phyloP scores from a whole-genome alignment of 2,113 vertebrate genomes.

The Megaceryle torquata region DNA sequence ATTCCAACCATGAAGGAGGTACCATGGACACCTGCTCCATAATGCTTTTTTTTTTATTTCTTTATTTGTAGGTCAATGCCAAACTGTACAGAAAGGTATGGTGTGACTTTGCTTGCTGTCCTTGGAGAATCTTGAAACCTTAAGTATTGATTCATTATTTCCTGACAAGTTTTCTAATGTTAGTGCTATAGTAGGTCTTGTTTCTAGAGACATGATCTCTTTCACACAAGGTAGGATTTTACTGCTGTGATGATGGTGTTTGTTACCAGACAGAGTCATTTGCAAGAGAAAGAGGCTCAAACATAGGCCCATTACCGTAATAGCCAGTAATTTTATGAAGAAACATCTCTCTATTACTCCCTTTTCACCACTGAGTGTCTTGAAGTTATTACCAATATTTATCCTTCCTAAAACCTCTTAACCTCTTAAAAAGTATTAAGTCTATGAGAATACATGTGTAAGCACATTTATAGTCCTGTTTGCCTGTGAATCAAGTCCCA shows the following conservation, averaged over 20 bases:
- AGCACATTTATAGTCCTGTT: not conserved
- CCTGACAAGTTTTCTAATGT: not conserved
- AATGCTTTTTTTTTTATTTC: not conserved
- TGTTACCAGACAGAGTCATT: not conserved
- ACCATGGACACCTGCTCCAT: accelerated
- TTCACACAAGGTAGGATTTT: not conserved
- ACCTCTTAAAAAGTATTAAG: not conserved
- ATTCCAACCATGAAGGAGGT: not conserved
- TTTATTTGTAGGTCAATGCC: slow-evolving; percentile 82
- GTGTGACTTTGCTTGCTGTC: not conserved
- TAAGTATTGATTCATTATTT: slow-evolving; percentile 28
- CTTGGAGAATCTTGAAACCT: not conserved
- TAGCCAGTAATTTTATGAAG: not conserved
- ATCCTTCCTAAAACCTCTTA: not conserved
- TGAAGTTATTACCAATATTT: not conserved
- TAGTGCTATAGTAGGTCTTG: not conserved
- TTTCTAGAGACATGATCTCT: not conserved
- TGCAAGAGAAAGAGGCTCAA: not conserved
- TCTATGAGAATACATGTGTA: not conserved
- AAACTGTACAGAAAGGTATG: slow-evolving; percentile 77
- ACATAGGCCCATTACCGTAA: not conserved
- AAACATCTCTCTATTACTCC: not conserved
- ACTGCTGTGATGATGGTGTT: not conserved
- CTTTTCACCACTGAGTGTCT: not conserved
- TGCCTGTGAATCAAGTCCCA: not conserved